phyloP scores from a whole-genome alignment of 2,113 vertebrate genomes.

The Chaenocephalus aceratus region DNA sequence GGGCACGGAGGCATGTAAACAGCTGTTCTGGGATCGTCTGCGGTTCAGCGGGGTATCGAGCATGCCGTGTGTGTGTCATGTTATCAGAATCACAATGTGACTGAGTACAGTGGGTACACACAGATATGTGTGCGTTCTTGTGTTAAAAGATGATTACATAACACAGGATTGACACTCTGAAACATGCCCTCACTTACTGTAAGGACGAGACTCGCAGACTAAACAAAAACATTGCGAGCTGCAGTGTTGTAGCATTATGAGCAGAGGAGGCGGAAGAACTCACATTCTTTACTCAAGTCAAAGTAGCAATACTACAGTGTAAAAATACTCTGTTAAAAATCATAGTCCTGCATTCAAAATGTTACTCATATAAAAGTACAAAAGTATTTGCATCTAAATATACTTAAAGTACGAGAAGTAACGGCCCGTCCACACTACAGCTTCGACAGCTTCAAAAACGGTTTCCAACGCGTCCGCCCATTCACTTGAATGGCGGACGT shows the following conservation, averaged over 20 bases:
- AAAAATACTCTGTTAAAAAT: too few species aligned
- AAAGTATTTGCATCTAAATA: too few species aligned
- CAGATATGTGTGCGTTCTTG: conserved; percentile 39
- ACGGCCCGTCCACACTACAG: too few species aligned
- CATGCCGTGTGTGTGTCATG: conserved; percentile 60
- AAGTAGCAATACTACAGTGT: too few species aligned
- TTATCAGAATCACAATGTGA: conserved; percentile 58
- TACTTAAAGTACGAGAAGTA: too few species aligned
- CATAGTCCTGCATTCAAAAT: too few species aligned
- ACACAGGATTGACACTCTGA: conserved; percentile 25
- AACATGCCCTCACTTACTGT: conserved; percentile 45
- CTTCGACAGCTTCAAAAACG: too few species aligned
- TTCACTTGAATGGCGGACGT: too few species aligned
- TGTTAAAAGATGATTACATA: conserved; percentile 46
- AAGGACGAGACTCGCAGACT: conserved; percentile 20
- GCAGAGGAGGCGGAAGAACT: too few species aligned
- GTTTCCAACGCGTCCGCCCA: too few species aligned
- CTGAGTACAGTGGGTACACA: conserved; percentile 33
- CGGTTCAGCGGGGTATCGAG: conserved; percentile 46
- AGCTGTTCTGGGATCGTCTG: conserved; percentile 78
- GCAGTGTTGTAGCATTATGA: neutral
- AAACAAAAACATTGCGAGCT: conserved; percentile 41
- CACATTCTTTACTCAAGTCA: too few species aligned
- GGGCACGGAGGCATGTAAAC: conserved; percentile 76
- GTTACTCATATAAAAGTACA: too few species aligned